Conservation (phyloP, 2,888 invertebrate genomes). For the Bhutanitis thaidina region DNA sequence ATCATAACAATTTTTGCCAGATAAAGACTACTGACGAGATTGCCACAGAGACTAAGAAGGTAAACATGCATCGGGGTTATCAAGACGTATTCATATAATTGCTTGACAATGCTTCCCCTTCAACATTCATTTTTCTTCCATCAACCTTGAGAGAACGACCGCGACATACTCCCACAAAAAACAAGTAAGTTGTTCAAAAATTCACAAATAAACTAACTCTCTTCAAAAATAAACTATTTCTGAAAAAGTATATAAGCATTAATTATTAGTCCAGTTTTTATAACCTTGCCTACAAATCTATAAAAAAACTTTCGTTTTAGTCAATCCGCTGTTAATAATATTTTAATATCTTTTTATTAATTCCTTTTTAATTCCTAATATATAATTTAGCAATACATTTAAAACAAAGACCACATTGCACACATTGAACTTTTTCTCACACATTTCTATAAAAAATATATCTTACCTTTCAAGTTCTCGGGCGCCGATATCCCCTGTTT, state of each 20-base stretch:
- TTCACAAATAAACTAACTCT: too few relatives aligned
- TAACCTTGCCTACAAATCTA: too few relatives aligned
- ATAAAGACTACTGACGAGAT: constrained; percentile 38
- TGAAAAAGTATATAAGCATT: too few relatives aligned
- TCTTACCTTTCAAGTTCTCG: neutral
- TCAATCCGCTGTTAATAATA: too few relatives aligned
- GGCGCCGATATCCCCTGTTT: constrained; percentile 22
- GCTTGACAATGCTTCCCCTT: constrained; percentile 35
- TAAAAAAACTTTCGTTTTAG: too few relatives aligned
- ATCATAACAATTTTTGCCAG: constrained; percentile 38
- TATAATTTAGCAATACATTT: too few relatives aligned
- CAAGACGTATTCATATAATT: constrained; percentile 46
- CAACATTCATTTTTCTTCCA: constrained; percentile 37
- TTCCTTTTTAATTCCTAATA: too few relatives aligned
- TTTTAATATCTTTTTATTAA: too few relatives aligned
- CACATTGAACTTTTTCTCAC: too few relatives aligned
- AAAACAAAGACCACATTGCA: too few relatives aligned
- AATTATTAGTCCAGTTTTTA: too few relatives aligned
- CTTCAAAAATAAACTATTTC: too few relatives aligned
- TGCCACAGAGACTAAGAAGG: constrained; percentile 35
- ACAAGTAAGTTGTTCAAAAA: constrained; percentile 43
- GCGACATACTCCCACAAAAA: constrained; percentile 28
- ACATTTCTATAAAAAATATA: neutral
- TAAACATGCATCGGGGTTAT: constrained; percentile 61
- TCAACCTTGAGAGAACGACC: constrained; percentile 35